phyloP scores from a whole-genome alignment of 2,888 invertebrate genomes.

The Sphinx pinastri region DNA sequence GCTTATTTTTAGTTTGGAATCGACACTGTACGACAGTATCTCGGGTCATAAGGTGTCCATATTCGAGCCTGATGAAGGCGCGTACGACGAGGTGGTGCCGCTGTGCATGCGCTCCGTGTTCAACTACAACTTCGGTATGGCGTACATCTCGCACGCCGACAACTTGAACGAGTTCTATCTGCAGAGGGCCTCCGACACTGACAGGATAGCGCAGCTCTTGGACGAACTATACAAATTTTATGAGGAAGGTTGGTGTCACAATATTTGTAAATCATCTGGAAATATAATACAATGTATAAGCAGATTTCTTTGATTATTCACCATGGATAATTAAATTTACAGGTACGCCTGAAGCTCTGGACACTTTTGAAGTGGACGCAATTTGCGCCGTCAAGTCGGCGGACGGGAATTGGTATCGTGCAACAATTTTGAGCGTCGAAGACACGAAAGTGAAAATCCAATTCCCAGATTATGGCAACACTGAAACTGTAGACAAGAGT shows the following conservation, averaged over 20 bases:
- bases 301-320: background rate
- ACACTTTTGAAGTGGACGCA: slow-evolving; percentile 74
- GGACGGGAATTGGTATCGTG: slow-evolving; percentile 90
- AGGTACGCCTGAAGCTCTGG: slow-evolving; percentile 68
- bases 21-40: slow-evolving; percentile 84
- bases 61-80: slow-evolving; percentile 81
- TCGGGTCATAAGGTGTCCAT: slow-evolving; percentile 77
- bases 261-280: background rate
- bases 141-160: slow-evolving; percentile 83
- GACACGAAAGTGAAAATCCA: slow-evolving; percentile 78
- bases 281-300: too few species aligned
- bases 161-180: slow-evolving; percentile 85
- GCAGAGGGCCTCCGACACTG: slow-evolving; percentile 80
- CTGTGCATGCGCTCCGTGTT: slow-evolving; percentile 86
- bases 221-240: slow-evolving; percentile 84
- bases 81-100: slow-evolving; percentile 76
- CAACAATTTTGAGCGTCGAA: slow-evolving; percentile 74
- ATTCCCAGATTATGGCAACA: slow-evolving; percentile 89
- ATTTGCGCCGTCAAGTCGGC: slow-evolving; percentile 85
- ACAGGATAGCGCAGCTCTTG: slow-evolving; percentile 80
- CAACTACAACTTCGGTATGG: slow-evolving; percentile 83
- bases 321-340: slow-evolving; percentile 26
- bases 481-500: slow-evolving; percentile 79
- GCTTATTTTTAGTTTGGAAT: slow-evolving; percentile 82
- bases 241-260: slow-evolving; percentile 62